Percentiles rank a stretch among this genome's conserved stretches.
These are phyloP conservation scores for Lerista edwardsae DNA, from an alignment of 2,797 vertebrate species.

Conservation along the genomic window DNA sequence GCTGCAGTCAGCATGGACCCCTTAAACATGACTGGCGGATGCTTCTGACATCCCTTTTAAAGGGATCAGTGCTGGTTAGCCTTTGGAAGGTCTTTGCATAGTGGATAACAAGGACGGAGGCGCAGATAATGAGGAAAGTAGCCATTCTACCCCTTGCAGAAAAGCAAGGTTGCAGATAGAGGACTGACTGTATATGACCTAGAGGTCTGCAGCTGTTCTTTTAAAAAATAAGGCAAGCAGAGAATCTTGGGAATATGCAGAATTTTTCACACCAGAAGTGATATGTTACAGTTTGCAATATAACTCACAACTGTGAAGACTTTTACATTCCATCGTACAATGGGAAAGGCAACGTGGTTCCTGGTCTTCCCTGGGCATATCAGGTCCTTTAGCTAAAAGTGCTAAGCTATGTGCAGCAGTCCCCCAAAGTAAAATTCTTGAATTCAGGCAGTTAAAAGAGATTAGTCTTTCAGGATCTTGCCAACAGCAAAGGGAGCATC, in stretches of 20 bases:
- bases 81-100: too few species aligned
- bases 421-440: too few species aligned
- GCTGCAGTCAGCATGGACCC: too few species aligned
- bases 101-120: too few species aligned
- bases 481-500: not conserved
- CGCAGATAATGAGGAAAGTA: too few species aligned
- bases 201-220: not conserved
- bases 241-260: not conserved
- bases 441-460: not conserved
- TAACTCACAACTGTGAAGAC: not conserved
- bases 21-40: too few species aligned
- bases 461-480: not conserved
- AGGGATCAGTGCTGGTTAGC: too few species aligned
- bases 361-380: not conserved
- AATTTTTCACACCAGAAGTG: not conserved
- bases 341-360: not conserved
- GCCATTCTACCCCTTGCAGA: too few species aligned
- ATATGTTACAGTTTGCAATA: not conserved
- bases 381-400: not conserved
- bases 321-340: not conserved
- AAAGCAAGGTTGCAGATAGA: too few species aligned
- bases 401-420: not conserved
- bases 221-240: too few species aligned
- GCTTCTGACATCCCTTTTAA: too few species aligned
- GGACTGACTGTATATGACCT: too few species aligned